These are phyloP conservation scores for Micromesistius poutassou DNA, from an alignment of 2,797 vertebrate genomes.

Conservation along the genomic window DNA sequence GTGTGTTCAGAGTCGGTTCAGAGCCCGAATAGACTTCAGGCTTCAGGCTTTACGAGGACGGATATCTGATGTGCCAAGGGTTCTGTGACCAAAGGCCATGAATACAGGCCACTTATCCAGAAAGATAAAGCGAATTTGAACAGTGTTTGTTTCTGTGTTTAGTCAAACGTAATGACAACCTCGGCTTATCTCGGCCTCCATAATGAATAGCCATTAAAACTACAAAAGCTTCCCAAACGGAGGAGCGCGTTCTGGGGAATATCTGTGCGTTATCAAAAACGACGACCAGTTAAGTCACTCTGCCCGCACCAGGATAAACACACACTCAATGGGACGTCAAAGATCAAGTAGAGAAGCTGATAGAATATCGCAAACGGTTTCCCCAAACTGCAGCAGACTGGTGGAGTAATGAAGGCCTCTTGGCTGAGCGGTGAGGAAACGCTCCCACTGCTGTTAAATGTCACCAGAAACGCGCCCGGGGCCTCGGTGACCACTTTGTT, in stretches of 20 bases:
- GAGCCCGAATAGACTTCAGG: constrained; percentile 25
- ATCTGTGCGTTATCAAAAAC: constrained; percentile 78
- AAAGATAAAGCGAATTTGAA: constrained; percentile 70
- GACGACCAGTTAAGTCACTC: constrained; percentile 79
- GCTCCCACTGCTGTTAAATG: constrained; percentile 85
- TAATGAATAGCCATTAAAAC: constrained; percentile 76
- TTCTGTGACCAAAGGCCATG: constrained; percentile 47
- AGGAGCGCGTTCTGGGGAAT: constrained; percentile 70
- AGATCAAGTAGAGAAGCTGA: constrained; percentile 71
- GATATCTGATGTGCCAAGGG: constrained; percentile 39
- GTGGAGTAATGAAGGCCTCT: constrained; percentile 82
- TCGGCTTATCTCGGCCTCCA: constrained; percentile 73
- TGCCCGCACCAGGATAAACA: constrained; percentile 79
- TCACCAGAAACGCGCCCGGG: constrained; percentile 77
- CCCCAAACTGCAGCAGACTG: constrained; percentile 80
- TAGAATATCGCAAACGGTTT: constrained; percentile 81
- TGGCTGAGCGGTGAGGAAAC: constrained; percentile 83
- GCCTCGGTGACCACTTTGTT: constrained; percentile 73
- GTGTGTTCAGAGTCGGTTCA: constrained; percentile 20
- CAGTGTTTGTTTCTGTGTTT: constrained; percentile 78
- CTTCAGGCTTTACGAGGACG: too few relatives aligned
- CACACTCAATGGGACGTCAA: constrained; percentile 68
- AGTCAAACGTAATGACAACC: constrained; percentile 64
- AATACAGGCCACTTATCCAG: constrained; percentile 43
- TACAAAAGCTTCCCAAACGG: constrained; percentile 69